Conservation (phyloP, 2,113 vertebrate species). For the Pseudopodoces humilis region DNA sequence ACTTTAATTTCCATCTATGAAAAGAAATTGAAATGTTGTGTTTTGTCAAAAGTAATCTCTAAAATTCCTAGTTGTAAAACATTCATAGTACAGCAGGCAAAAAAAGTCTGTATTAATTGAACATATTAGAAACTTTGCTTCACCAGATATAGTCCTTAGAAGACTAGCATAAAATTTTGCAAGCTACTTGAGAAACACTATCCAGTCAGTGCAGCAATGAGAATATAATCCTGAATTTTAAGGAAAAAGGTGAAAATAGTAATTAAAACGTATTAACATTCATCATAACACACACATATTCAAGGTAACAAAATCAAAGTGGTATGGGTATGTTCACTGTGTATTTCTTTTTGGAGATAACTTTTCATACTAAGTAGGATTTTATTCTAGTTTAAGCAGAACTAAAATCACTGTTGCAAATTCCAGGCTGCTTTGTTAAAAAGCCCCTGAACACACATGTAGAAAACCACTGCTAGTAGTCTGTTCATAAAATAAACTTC, state of each 20-base stretch:
- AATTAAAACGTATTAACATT: neutral
- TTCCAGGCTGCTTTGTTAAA: neutral
- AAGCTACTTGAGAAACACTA: neutral
- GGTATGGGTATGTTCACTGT: neutral
- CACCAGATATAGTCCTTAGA: neutral
- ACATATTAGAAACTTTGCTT: neutral
- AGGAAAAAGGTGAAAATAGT: neutral
- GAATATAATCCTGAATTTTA: neutral
- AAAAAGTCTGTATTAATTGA: neutral
- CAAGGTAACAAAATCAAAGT: neutral
- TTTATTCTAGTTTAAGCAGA: neutral
- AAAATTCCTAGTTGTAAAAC: neutral
- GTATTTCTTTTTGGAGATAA: neutral
- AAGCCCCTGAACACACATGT: rapidly evolving
- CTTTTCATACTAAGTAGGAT: neutral
- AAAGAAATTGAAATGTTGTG: neutral
- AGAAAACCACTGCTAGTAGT: neutral
- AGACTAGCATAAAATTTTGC: neutral
- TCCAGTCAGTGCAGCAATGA: neutral
- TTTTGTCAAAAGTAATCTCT: neutral
- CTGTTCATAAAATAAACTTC: neutral
- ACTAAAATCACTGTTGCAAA: neutral
- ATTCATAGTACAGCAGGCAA: neutral
- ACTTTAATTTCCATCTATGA: neutral
- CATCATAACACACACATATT: neutral